Base-by-base conservation (phyloP, 2,888 invertebrate genomes). In the Protonemura montana region DNA sequence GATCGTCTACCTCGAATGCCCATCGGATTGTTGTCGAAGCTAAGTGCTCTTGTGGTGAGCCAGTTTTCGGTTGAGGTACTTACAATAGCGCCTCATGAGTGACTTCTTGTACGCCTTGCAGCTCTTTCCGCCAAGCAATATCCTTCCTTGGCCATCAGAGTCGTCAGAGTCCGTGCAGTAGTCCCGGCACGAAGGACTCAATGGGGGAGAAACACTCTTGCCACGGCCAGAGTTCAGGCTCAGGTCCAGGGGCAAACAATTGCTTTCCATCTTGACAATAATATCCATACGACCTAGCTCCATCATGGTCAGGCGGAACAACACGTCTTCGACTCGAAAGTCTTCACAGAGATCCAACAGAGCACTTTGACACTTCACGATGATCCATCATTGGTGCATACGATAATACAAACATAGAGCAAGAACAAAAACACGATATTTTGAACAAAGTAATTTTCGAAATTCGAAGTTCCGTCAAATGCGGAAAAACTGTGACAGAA, bases 51-150 rank as follows among this genome's bases (percentile, higher is more conserved):
- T 35, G 35, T 35, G 35, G 35, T 35, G 35, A 35, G 35, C 35
- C 35, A 3, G 35, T 3, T 35, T 35, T 35, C 10, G 35, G 10
- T 78, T 5, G 59, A 27, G n/a, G 83, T 87, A 96, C 98, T 98
- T 95, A 98, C 98, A 95, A 93, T 97, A 98, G 94, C 98, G 94
- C 93, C 96, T 96, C 95, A 98, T 97, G 90, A 98, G 94, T 90
- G 95, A 97, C 92, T 98, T 98, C 94, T 98, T 98, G 94, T 97
- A 97, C 84, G 97, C 93, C 89, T 93, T 93, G 88, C 90, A 91
- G 87, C 92, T 94, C 93, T 90, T 94, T 92, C 90, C 94, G 92
- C 90, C 94, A 91, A 90, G 90, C 88, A 88, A 89, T 89, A 78
- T 89, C 88, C 87, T 89, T 88, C 80, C 86, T 27, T 88, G 89